Conservation (phyloP, 2,888 invertebrate genomes). For the Plusia festucae region DNA sequence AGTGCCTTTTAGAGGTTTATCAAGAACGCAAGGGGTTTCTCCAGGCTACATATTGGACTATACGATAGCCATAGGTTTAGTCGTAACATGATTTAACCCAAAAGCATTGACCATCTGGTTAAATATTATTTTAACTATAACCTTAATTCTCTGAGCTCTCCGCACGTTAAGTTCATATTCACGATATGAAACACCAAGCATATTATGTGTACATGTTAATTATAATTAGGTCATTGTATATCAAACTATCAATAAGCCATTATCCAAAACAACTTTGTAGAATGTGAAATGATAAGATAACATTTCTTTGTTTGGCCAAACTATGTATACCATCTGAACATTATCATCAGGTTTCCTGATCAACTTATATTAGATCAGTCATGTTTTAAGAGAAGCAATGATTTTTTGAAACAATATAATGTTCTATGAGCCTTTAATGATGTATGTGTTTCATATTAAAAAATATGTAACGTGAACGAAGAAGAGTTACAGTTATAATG, state of each 20-base stretch:
- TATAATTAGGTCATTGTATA: slow-evolving; percentile 48
- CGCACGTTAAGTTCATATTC: not conserved
- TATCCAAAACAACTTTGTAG: slow-evolving; percentile 25
- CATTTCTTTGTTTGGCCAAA: slow-evolving; percentile 23
- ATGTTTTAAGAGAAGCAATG: not conserved
- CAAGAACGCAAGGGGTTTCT: too few relatives aligned
- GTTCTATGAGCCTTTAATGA: too few relatives aligned
- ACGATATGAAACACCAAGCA: not conserved
- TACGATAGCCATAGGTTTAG: too few relatives aligned
- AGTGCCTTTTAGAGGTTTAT: too few relatives aligned
- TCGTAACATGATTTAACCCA: too few relatives aligned
- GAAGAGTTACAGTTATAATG: too few relatives aligned
- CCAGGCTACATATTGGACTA: too few relatives aligned
- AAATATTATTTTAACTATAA: not conserved
- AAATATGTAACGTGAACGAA: too few relatives aligned
- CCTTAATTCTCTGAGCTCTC: not conserved
- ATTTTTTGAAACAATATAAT: not conserved
- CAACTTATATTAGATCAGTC: slow-evolving; percentile 3
- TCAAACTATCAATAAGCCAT: slow-evolving; percentile 38
- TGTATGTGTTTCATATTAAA: too few relatives aligned
- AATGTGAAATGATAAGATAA: slow-evolving; percentile 44
- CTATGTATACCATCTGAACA: not conserved
- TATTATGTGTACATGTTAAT: slow-evolving; percentile 23
- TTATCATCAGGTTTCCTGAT: slow-evolving; percentile 1
- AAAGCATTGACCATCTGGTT: too few relatives aligned